Evolutionary conservation across 1,140 invertebrate species (phyloP), one percentile per base, ranked within the genome.

Genomic region (Trachymyrmex cornetzi): DNA sequence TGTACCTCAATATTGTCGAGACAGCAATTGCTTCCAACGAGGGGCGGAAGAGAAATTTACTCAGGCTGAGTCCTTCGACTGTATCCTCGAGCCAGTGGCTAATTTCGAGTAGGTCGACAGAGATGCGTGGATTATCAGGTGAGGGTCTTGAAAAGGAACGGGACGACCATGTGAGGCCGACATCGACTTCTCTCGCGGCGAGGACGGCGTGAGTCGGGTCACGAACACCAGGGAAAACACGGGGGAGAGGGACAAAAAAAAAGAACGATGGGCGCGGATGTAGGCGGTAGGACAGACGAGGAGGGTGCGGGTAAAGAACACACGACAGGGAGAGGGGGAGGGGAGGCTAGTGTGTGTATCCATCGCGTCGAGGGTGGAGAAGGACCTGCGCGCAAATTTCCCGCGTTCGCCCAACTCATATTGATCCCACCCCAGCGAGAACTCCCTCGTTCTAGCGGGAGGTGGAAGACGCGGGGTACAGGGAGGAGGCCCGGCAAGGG

Each of bases 321-420:
- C 61, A 53, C 50, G 6, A 74, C 27, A 50, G 72, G 53, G 34
- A 59, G 86, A 3, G 2, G 2, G 0, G 6, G 59, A 63, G 48
- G 67, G 80, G 53, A 71, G 67, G 48, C 30, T 61, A 55, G 81
- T 82, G 85, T 86, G 66, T 89, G 67, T 85, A 74, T 64, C 64
- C 61, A 88, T 16, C 75, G 82, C 89, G 88, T 85, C 82, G 87
- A 88, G 89, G 81, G 89, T 71, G 85, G 87, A 93, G 92, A 92
- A 94, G 93, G 94, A 95, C 94, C 94, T 95, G 95, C 95, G 95
- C 95, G 94, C 94, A 92, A 95, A 94, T 95, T 95, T 95, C 94
- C 94, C 95, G 94, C 94, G 94, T 95, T 95, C 93, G 93, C 89
- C 93, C 94, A 95, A 95, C 94, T 95, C 94, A 95, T 95, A 95